Percentiles rank a stretch among this genome's conserved stretches.
These are phyloP conservation scores for Cydia splendana DNA, from an alignment of 1,140 invertebrate genomes.

Conservation along the genomic window DNA sequence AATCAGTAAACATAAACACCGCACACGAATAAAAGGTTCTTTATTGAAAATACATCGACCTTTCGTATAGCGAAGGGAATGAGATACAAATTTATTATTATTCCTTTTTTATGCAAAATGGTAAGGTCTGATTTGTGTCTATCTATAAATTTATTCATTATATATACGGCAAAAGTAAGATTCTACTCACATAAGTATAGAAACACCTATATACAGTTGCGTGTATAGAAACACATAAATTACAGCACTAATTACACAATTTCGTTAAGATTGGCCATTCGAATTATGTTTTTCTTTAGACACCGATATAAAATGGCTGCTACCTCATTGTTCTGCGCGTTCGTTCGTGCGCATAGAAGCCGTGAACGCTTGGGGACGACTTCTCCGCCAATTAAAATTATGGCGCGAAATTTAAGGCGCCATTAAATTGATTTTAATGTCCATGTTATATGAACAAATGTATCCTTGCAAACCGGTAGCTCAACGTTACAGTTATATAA, in stretches of 20 bases:
- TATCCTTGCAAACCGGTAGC: slow-evolving; percentile 43
- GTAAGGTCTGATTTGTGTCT: slow-evolving; percentile 68
- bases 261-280: slow-evolving; percentile 80
- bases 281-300: slow-evolving; percentile 80
- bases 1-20: slow-evolving; percentile 66
- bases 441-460: slow-evolving; percentile 50
- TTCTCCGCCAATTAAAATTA: slow-evolving; percentile 79
- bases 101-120: slow-evolving; percentile 70
- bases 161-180: slow-evolving; percentile 66
- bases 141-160: slow-evolving; percentile 60
- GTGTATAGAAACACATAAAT: slow-evolving; percentile 78
- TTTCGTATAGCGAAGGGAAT: slow-evolving; percentile 57
- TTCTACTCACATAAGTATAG: slow-evolving; percentile 78
- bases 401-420: slow-evolving; percentile 79
- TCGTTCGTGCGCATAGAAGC: slow-evolving; percentile 80
- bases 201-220: slow-evolving; percentile 73
- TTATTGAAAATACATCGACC: slow-evolving; percentile 50
- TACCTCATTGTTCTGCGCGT: slow-evolving; percentile 80
- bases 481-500: slow-evolving; percentile 55
- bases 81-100: slow-evolving; percentile 63
- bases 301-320: slow-evolving; percentile 81
- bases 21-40: slow-evolving; percentile 49
- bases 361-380: slow-evolving; percentile 79
- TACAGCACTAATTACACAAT: slow-evolving; percentile 80
- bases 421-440: slow-evolving; percentile 68